Evolutionary conservation across 2,888 invertebrate genomes (phyloP).

Genomic region (Hetaerina titia): DNA sequence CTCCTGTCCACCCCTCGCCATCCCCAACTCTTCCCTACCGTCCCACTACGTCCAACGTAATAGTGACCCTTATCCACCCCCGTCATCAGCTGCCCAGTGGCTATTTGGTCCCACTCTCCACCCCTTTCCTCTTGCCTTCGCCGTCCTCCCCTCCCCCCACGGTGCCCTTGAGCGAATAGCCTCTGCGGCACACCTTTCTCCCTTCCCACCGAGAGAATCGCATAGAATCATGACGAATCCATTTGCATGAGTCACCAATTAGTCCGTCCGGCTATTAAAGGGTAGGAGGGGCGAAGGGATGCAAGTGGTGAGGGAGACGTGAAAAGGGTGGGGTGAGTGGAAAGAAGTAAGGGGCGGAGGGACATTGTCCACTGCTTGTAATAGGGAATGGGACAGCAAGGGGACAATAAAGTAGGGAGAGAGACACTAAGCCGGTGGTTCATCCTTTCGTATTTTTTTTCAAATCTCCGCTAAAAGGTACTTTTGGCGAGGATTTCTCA

Average conservation of each 20-base stretch:
- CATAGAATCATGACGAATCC: conserved; percentile 62
- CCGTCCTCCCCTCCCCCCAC: not conserved
- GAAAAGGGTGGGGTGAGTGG: not conserved
- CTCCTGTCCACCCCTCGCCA: not conserved
- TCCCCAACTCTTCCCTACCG: not conserved
- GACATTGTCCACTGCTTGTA: conserved; percentile 65
- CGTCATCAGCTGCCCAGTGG: conserved; percentile 22
- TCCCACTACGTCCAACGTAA: not conserved
- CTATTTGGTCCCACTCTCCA: not conserved
- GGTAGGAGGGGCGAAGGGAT: not conserved
- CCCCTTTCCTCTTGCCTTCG: not conserved
- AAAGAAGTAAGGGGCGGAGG: not conserved
- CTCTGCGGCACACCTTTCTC: conserved; percentile 53
- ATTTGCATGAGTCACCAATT: conserved; percentile 67
- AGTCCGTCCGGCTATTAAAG: conserved; percentile 19
- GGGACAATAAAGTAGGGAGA: not conserved
- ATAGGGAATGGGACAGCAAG: not conserved
- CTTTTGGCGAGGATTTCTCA: too few relatives aligned
- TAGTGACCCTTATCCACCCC: not conserved
- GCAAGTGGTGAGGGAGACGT: not conserved
- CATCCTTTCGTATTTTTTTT: not conserved
- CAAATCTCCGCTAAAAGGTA: too few relatives aligned
- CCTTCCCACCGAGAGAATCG: conserved; percentile 30
- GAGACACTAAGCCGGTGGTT: not conserved
- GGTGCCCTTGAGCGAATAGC: conserved; percentile 38